phyloP scores from a whole-genome alignment of 2,888 invertebrate species.

The Corbicula japonica region DNA sequence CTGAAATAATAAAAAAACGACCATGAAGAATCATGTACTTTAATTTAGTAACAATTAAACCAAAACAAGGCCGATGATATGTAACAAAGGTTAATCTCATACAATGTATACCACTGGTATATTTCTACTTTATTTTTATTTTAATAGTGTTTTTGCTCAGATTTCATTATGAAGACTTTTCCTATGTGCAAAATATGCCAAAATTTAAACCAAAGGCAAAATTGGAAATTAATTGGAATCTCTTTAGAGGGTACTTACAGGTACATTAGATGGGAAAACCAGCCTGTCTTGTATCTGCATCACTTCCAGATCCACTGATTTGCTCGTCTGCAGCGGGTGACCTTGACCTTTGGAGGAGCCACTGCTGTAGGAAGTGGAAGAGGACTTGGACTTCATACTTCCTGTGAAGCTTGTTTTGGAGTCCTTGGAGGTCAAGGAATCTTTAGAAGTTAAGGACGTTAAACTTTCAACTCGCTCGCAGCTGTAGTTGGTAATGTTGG shows the following conservation, averaged over 20 bases:
- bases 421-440: constrained; percentile 54
- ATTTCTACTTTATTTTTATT: background rate
- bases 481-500: constrained; percentile 79
- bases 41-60: background rate
- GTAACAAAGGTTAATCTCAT: no score
- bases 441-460: constrained; percentile 75
- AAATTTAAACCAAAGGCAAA: no score
- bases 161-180: background rate
- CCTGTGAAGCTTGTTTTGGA: constrained; percentile 51
- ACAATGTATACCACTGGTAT: background rate
- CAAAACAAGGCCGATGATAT: background rate
- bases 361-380: constrained; percentile 57
- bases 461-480: constrained; percentile 77
- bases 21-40: background rate
- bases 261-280: constrained; percentile 80
- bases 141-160: background rate
- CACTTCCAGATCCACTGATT: constrained; percentile 80
- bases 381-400: constrained; percentile 59
- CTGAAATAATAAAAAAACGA: constrained; percentile 62
- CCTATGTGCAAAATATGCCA: background rate
- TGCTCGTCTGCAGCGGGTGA: constrained; percentile 64
- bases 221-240: no score
- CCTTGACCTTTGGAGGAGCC: constrained; percentile 63
- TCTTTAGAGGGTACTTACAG: constrained; percentile 69
- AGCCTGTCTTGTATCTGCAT: constrained; percentile 82